A percentile compares a stretch with the other conserved stretches of the same genome.
Conservation (phyloP, 2,797 vertebrate genomes). For the Acanthurus leucopareius region DNA sequence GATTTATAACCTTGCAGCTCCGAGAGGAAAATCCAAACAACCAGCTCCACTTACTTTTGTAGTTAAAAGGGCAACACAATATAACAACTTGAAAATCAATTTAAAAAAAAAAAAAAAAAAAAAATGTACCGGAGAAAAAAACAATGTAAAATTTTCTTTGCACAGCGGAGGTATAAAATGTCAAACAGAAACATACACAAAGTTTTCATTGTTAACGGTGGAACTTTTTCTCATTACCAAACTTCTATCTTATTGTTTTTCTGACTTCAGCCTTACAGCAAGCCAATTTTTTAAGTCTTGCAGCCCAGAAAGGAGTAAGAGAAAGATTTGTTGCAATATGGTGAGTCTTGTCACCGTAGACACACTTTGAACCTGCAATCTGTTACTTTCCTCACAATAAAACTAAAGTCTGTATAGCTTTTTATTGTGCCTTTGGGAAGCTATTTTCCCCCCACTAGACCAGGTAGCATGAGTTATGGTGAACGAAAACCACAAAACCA, state of each 20-base stretch:
- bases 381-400: conserved; percentile 30
- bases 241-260: conserved; percentile 23
- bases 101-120: background rate
- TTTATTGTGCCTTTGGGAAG: conserved; percentile 18
- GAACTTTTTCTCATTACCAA: conserved; percentile 24
- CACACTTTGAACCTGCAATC: conserved; percentile 39
- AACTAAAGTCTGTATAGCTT: conserved; percentile 3
- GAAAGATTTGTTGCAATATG: conserved; percentile 28
- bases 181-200: conserved; percentile 12
- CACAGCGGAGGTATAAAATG: background rate
- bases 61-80: background rate
- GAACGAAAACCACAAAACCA: background rate
- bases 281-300: background rate
- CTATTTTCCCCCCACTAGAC: background rate
- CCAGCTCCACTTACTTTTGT: background rate
- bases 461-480: background rate
- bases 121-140: background rate
- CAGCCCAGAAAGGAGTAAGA: conserved; percentile 16
- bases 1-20: conserved; percentile 5
- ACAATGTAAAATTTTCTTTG: background rate
- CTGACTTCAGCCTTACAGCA: conserved; percentile 17
- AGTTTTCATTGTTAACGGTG: background rate
- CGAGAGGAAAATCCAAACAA: conserved; percentile 1
- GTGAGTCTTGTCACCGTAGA: conserved; percentile 15
- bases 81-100: conserved; percentile 3